A percentile compares a stretch with the other conserved stretches of the same genome.
Evolutionary conservation across 1,140 invertebrate species (phyloP).

Genomic region (Eurosta solidaginis): DNA sequence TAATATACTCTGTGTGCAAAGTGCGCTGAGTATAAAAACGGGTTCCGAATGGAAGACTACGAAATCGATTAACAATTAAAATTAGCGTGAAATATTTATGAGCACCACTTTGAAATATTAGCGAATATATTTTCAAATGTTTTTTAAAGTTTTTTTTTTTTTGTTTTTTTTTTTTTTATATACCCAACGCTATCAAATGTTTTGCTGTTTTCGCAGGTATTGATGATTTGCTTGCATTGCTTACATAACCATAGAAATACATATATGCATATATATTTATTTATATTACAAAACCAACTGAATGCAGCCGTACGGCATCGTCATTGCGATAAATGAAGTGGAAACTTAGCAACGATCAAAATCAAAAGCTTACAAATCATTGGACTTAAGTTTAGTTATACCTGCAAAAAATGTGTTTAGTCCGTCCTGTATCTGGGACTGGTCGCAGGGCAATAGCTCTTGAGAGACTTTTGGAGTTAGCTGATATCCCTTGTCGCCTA

Average conservation of each 20-base stretch:
- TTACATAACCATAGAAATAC: not conserved
- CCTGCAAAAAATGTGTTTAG: not conserved
- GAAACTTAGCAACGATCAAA: not conserved
- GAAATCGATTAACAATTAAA: not conserved
- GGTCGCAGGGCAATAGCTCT: no score
- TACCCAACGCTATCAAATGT: no score
- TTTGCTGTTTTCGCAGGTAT: not conserved
- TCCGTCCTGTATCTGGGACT: no score
- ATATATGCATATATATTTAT: no score
- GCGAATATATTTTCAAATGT: not conserved
- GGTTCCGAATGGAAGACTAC: not conserved
- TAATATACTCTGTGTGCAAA: no score
- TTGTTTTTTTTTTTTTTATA: no score
- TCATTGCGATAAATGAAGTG: not conserved
- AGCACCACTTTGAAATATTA: not conserved
- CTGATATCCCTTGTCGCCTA: no score
- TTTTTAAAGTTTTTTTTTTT: no score
- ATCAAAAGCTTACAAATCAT: not conserved
- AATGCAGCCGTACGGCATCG: not conserved
- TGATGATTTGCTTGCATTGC: not conserved
- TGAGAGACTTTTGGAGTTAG: no score
- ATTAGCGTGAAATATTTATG: constrained; percentile 10
- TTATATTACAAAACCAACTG: no score
- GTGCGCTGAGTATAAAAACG: not conserved
- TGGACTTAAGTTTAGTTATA: not conserved